Percentiles rank a stretch among this genome's conserved stretches.
phyloP scores from a whole-genome alignment of 2,797 vertebrate species.

The Aulostomus chinensis region DNA sequence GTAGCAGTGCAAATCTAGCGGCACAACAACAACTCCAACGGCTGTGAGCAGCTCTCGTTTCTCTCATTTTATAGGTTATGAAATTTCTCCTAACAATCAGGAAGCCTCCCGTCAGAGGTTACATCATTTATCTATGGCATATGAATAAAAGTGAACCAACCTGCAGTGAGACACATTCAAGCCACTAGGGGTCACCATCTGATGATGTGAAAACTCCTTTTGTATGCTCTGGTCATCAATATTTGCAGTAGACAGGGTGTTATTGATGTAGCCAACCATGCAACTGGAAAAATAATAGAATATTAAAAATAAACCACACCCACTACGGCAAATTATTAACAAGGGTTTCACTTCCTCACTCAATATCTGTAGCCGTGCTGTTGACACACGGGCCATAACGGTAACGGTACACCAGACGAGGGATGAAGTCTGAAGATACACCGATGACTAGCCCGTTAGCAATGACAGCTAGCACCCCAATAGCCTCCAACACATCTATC shows the following conservation, averaged over 20 bases:
- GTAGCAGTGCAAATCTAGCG: no score
- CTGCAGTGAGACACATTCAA: conserved; percentile 83
- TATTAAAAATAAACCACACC: no score
- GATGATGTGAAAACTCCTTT: conserved; percentile 36
- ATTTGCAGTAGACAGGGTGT: conserved; percentile 86
- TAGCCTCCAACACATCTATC: conserved; percentile 88
- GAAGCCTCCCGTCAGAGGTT: no score
- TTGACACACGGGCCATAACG: conserved; percentile 85
- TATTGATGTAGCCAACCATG: conserved; percentile 88
- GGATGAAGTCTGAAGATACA: conserved; percentile 94
- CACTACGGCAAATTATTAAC: no score
- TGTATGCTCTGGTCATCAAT: conserved; percentile 64
- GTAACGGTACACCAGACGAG: conserved; percentile 88
- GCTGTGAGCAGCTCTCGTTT: no score
- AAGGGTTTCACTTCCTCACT: conserved; percentile 76
- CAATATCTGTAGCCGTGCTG: conserved; percentile 30
- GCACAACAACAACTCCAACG: no score
- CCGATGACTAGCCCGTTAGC: conserved; percentile 93
- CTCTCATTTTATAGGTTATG: no score
- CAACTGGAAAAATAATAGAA: no score
- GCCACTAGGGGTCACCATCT: conserved; percentile 48
- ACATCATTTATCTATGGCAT: no score
- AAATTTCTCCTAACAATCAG: no score
- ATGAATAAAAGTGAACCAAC: conserved; percentile 62
- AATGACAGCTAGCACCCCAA: conserved; percentile 92